phyloP scores from a whole-genome alignment of 2,797 vertebrate species.

The Iguana delicatissima region DNA sequence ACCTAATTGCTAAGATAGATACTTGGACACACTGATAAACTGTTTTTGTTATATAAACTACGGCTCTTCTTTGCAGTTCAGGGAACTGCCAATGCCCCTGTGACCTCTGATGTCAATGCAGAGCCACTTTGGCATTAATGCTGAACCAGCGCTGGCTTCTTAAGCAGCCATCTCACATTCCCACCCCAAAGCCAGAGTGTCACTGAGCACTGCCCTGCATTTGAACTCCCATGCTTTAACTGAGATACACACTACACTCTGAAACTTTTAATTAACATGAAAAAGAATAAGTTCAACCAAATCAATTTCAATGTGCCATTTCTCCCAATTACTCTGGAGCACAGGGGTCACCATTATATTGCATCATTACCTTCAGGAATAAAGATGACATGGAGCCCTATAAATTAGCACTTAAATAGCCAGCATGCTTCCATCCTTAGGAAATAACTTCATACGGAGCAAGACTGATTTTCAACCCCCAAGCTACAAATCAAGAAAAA shows the following conservation, averaged over 20 bases:
- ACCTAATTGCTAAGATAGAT: constrained; percentile 5
- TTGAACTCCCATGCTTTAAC: constrained; percentile 40
- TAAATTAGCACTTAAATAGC: constrained; percentile 71
- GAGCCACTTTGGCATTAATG: constrained; percentile 31
- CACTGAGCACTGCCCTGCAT: constrained; percentile 7
- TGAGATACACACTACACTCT: constrained; percentile 21
- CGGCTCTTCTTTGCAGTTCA: constrained; percentile 19
- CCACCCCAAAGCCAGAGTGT: constrained; percentile 31
- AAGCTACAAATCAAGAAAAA: constrained; percentile 52
- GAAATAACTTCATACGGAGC: constrained; percentile 62
- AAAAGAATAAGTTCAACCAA: constrained; percentile 54
- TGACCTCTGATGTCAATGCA: constrained; percentile 27
- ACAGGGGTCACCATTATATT: constrained; percentile 64
- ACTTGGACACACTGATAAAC: neutral
- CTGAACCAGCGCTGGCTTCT: constrained; percentile 8
- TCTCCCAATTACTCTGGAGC: constrained; percentile 69
- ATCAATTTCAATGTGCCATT: constrained; percentile 64
- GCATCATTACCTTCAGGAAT: constrained; percentile 69
- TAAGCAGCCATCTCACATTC: constrained; percentile 34
- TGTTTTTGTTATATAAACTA: neutral
- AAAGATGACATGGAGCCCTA: constrained; percentile 68
- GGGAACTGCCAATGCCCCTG: neutral
- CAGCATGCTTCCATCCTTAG: constrained; percentile 66
- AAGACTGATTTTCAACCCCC: constrained; percentile 49
- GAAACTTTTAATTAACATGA: constrained; percentile 73